phyloP scores from a whole-genome alignment of 2,113 vertebrate species.

The Indicator indicator region DNA sequence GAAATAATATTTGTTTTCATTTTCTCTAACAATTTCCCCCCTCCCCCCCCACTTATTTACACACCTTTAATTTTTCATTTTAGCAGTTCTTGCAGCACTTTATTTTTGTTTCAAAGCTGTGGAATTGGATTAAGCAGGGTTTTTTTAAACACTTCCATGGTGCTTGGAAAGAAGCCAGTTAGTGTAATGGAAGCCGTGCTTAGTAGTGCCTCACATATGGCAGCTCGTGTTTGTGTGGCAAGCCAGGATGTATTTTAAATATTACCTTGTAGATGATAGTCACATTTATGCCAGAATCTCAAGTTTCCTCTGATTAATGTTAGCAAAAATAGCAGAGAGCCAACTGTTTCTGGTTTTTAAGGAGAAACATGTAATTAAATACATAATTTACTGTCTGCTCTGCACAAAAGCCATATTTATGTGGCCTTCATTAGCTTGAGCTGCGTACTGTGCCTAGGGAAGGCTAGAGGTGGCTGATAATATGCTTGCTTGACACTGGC shows the following conservation, averaged over 20 bases:
- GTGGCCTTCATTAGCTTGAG: constrained; percentile 11
- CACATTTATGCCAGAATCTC: constrained; percentile 61
- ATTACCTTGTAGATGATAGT: constrained; percentile 41
- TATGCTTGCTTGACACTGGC: neutral
- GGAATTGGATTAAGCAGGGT: constrained; percentile 48
- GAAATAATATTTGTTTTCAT: constrained; percentile 68
- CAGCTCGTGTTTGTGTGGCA: constrained; percentile 33
- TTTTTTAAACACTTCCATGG: constrained; percentile 56
- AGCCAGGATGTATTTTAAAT: constrained; percentile 55
- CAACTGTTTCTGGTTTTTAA: constrained; percentile 38
- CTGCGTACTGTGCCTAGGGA: neutral
- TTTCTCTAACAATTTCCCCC: constrained; percentile 9
- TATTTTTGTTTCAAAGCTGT: constrained; percentile 66
- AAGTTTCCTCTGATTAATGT: constrained; percentile 62
- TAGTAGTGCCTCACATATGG: constrained; percentile 44
- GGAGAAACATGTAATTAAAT: constrained; percentile 36
- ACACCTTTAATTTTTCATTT: constrained; percentile 66
- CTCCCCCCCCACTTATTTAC: constrained; percentile 15
- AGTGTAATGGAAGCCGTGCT: constrained; percentile 60
- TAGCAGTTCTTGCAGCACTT: constrained; percentile 49
- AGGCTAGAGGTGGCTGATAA: constrained; percentile 40
- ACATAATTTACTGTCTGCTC: constrained; percentile 52
- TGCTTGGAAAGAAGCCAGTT: constrained; percentile 55
- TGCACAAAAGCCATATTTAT: constrained; percentile 10
- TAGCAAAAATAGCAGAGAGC: constrained; percentile 42